phyloP scores from a whole-genome alignment of 2,888 invertebrate genomes.

The Mesorhabditis spiculigera region DNA sequence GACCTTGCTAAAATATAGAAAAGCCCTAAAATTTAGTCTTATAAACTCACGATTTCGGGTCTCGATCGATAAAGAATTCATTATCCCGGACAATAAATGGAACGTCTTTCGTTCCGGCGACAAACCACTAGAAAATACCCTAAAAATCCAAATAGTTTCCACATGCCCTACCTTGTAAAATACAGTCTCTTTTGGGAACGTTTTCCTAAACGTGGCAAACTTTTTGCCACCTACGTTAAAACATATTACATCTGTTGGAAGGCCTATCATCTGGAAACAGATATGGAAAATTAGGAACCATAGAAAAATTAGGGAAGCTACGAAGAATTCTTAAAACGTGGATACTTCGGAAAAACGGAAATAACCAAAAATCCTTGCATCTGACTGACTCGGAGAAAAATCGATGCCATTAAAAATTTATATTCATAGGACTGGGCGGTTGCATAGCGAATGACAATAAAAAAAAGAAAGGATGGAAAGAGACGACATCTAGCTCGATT shows the following conservation, averaged over 20 bases:
- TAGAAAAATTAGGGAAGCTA: too few relatives aligned
- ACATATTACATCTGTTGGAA: conserved; percentile 27
- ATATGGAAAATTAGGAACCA: not conserved
- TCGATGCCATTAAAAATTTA: too few relatives aligned
- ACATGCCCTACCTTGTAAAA: conserved; percentile 31
- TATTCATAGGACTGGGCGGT: too few relatives aligned
- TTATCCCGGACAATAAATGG: conserved; percentile 45
- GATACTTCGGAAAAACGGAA: too few relatives aligned
- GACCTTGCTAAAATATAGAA: too few relatives aligned
- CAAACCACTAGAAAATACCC: conserved; percentile 44
- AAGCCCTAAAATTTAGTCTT: not conserved
- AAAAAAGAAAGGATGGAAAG: too few relatives aligned
- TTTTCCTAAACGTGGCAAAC: conserved; percentile 30
- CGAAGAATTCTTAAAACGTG: too few relatives aligned
- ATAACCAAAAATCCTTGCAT: too few relatives aligned
- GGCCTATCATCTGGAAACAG: conserved; percentile 13
- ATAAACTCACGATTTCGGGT: conserved; percentile 43
- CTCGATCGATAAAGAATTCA: conserved; percentile 53
- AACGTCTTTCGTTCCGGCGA: conserved; percentile 37
- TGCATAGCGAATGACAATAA: too few relatives aligned
- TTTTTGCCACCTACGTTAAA: conserved; percentile 54
- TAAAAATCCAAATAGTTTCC: conserved; percentile 12
- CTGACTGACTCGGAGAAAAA: too few relatives aligned
- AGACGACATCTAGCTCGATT: too few relatives aligned
- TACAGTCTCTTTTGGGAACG: conserved; percentile 29